A percentile compares a stretch with the other conserved stretches of the same genome.
Evolutionary conservation across 2,888 invertebrate genomes (phyloP).

Genomic region (Netelia fuscicornis): DNA sequence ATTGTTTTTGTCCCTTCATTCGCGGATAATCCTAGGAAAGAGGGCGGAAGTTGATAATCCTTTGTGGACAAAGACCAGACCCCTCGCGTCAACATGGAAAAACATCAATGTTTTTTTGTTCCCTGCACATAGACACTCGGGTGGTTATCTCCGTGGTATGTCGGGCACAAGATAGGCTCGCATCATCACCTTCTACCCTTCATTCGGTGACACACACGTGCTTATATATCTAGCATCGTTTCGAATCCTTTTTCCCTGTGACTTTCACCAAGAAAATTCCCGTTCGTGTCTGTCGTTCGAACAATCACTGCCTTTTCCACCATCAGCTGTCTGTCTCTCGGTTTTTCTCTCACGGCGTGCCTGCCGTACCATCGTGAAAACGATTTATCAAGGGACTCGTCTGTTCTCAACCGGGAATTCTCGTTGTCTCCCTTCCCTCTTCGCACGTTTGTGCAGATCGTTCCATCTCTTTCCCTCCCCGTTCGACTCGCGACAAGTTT

Average conservation of each 20-base stretch:
- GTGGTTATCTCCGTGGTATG: constrained; percentile 47
- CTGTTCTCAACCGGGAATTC: constrained; percentile 16
- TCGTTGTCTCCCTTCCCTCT: background rate
- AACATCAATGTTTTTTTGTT: constrained; percentile 37
- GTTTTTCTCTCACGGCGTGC: constrained; percentile 6
- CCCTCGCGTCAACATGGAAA: constrained; percentile 33
- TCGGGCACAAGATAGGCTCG: constrained; percentile 31
- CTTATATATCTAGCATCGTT: constrained; percentile 16
- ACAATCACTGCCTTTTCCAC: constrained; percentile 60
- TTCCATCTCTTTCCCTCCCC: background rate
- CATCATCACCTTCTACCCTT: constrained; percentile 31
- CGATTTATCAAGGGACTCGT: constrained; percentile 53
- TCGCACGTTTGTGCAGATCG: background rate
- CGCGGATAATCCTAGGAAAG: constrained; percentile 54
- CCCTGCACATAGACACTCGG: constrained; percentile 12
- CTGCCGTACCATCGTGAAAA: constrained; percentile 28
- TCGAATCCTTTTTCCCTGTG: constrained; percentile 47
- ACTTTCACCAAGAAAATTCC: constrained; percentile 49
- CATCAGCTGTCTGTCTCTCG: constrained; percentile 28
- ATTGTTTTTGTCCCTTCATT: constrained; percentile 55
- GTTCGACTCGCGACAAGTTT: background rate
- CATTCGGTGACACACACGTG: constrained; percentile 11
- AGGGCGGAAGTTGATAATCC: constrained; percentile 63
- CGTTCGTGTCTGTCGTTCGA: constrained; percentile 48
- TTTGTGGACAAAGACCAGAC: constrained; percentile 47